Base-by-base conservation (phyloP, 2,888 invertebrate genomes). In the Chloroclystis v-ata region DNA sequence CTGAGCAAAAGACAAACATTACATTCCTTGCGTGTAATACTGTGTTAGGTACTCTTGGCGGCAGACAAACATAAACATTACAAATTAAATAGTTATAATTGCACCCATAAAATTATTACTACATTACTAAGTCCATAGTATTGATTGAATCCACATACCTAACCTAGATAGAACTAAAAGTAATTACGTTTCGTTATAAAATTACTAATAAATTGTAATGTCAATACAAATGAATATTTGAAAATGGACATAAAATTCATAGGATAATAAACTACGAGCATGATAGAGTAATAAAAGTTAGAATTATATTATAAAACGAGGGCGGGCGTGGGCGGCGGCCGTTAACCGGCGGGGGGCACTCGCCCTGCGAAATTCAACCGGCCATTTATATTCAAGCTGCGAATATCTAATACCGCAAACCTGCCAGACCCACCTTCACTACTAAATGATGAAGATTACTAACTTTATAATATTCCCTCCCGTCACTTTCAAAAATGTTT, bases 241-340 rank as follows among this genome's bases (percentile, higher is more conserved):
- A 53, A 56, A 56, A 49, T 20, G 33, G 33, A 37, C 52, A 46
- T 61, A 60, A 57, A 59, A 59, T 49, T 54, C 58, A 46, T 56
- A 45, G 42, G 41, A 59, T 56, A 56, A 59, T 59, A 63, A 61
- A 61, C 64, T 57, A 56, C 47, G 49, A 57, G 60, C 56, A 59
- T 61, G 59, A 72, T 63, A 59, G 59, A 69, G 65, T 59, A 57
- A 62, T 67, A 67, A 60, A 64, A 65, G 55, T 61, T 57, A 60
- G 63, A 61, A 64, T 70, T 52, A 65, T 70, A 65, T 71, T 66
- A 61, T 59, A 66, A 63, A 58, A 49, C 52, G 49, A 49, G 58
- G 54, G 57, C 47, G 47, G 41, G 39, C 35, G 28, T 11, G 49
- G 16, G 42, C 37, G 52, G 51, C 20, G 47, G 44, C 47, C 44